Evolutionary conservation across 2,888 invertebrate species (phyloP), one percentile per base, ranked within the genome.

Genomic region (Orthosia cruda): DNA sequence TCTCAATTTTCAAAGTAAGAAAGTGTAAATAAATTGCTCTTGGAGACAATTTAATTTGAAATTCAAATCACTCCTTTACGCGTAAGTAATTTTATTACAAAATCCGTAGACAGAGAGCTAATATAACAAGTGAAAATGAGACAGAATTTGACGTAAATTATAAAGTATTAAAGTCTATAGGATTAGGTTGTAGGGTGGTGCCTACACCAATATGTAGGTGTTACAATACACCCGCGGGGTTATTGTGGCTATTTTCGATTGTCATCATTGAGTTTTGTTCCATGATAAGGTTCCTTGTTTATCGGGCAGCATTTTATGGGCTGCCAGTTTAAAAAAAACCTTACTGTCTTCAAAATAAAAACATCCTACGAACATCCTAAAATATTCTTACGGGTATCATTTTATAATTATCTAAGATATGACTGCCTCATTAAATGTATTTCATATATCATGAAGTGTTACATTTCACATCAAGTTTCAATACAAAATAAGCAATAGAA

Each of bases 1-100:
- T 32, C 45, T 12, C 23, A 52, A 52, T 63, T 52, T 71, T 26
- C 32, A 18, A 54, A 69, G 54, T 69, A 61, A 40, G 71, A 59
- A 58, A 52, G 49, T 78, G 78, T 64, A 71, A 40, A 64, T 54
- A 77, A 59, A 78, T 59, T 49, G 18, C 55, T 64, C 32, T 65
- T 63, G 20, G 20, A 74, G 64, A 80, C 66, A 45, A 71, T 81
- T 62, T 58, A 16, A 77, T 80, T 80, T 81, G 81, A 71, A 77
- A 65, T 81, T 71, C 77, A 80, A 81, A 80, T 81, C 52, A 65
- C 13, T 63, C 40, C 3, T 57, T 77, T 79, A 73, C 52, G 74
- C 74, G 63, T 74, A 63, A 73, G 61, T 78, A 74, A 72, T 74
- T 80, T 54, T 67, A 67, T 74, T 74, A 80, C 49, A 62, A 57